Conservation (phyloP, 2,888 invertebrate genomes). For the Drosophila paranaensis region DNA sequence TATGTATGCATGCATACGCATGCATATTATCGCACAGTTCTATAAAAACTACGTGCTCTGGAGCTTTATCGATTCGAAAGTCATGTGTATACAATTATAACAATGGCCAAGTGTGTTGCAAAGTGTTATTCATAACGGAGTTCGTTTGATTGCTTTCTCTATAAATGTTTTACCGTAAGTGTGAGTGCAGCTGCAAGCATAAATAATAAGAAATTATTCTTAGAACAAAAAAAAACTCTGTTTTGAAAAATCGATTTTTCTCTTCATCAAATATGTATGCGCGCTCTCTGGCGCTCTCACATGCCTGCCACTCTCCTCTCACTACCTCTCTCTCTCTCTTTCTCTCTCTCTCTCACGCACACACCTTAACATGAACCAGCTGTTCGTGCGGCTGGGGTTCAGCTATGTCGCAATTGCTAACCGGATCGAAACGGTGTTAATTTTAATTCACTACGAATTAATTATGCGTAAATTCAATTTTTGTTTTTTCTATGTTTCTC, state of each 20-base stretch:
- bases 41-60: conserved; percentile 8
- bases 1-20: neutral
- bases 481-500: neutral
- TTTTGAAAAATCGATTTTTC: conserved; percentile 61
- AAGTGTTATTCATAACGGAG: conserved; percentile 29
- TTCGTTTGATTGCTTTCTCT: conserved; percentile 6
- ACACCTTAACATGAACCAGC: conserved; percentile 25
- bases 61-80: conserved; percentile 33
- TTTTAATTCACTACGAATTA: neutral
- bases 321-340: no score
- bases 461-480: neutral
- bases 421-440: conserved; percentile 9
- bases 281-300: conserved; percentile 15
- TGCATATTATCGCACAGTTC: conserved; percentile 11
- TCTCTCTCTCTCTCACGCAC: conserved; percentile 11
- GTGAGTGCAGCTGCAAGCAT: conserved; percentile 12
- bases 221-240: neutral
- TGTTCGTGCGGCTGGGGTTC: conserved; percentile 47
- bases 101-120: conserved; percentile 44
- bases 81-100: conserved; percentile 30
- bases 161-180: conserved; percentile 31
- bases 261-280: conserved; percentile 32
- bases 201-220: neutral
- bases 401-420: conserved; percentile 16
- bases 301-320: neutral